Base-by-base conservation (phyloP, 2,113 vertebrate species). In the Brachypodius melanocephalos region DNA sequence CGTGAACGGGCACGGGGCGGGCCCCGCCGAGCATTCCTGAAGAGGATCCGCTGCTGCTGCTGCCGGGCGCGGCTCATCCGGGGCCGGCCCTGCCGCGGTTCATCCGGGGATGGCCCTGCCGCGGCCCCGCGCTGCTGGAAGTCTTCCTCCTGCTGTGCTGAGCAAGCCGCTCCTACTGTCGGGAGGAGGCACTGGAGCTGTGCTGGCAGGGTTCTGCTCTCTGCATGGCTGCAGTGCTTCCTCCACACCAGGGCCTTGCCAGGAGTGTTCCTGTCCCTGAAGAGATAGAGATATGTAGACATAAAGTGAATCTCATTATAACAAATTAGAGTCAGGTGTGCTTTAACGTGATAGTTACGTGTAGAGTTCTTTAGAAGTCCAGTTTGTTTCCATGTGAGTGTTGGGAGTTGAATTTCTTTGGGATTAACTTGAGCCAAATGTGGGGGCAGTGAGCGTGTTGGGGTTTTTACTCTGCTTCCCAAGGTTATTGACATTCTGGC, bases 1-100 rank as follows among this genome's bases (percentile, higher is more conserved):
- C n/a, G 86, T 98, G 77, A 98, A 99, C 2, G 99, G 99, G 87
- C 98, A 99, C 3, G 98, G 98, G 87, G 91, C 92, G 1, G 97
- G 95, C 12, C 92, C 98, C 6, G 31, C 97, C 0, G 98, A 99
- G 80, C 98, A 98, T 32, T 66, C 98, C 73, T 98, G 97, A 98
- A 25, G 48, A 38, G 83, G 88, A 62, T 34, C 54, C 22, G 14
- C 21, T 10, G 81, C 87, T 48, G 58, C 19, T 10, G 80, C 86
- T 49, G 61, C 82, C 5, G 6, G 31, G 2, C 3, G 0, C 3
- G 3, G 28, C 24, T 45, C 40, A 7, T 2, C 29, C 79, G 0
- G 65, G 7, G 18, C 14, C 15, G 65, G 12, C 34, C n/a, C 36
- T 32, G 45, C 69, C 3, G 8, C 4, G 1, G 61, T 28, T 29